Evolutionary conservation across 2,888 invertebrate genomes (phyloP), one percentile per base, ranked within the genome.

Genomic region (Dexiosoma caninum): DNA sequence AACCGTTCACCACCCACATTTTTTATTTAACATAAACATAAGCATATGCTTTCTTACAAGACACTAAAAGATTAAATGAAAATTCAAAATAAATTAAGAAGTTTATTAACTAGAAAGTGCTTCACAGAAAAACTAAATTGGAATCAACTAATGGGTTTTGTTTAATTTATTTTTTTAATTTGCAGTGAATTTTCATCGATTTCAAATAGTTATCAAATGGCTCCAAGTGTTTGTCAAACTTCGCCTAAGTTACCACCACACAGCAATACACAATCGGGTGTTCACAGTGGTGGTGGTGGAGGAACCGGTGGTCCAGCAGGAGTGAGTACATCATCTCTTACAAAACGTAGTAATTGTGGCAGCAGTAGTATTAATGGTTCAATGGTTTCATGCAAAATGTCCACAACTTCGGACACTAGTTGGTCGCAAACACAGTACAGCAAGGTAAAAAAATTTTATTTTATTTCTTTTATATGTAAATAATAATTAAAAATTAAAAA

Each of bases 201-300:
- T 84, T 90, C 80, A 67, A 78, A 90, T 90, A 88, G 88, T 78
- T 90, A 89, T 85, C 90, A 89, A 83, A 92, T 92, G 92, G 91
- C 91, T 78, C 92, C 92, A 70, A 92, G 90, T 84, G 88, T 89
- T 82, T 89, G 89, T 85, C 87, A 90, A 80, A 87, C 87, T 55
- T 87, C 89, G 78, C 86, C 88, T 49, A 86, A 86, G 83, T 72
- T 88, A 84, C 83, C 86, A 75, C 84, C 85, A 57, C 85, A 84
- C 44, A 82, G 84, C 67, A 85, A 83, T 35, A 82, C 82, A 81
- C 81, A 78, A 83, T 84, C 70, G 57, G 76, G 81, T 66, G 67
- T 80, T 35, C 70, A 83, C 83, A 83, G 85, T 66, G 81, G 71
- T 10, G 77, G 27, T n/a, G 49, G 30, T 35, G 78, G 74, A 37